Base-by-base conservation (phyloP, 2,113 vertebrate species). In the Rhombomys opimus region DNA sequence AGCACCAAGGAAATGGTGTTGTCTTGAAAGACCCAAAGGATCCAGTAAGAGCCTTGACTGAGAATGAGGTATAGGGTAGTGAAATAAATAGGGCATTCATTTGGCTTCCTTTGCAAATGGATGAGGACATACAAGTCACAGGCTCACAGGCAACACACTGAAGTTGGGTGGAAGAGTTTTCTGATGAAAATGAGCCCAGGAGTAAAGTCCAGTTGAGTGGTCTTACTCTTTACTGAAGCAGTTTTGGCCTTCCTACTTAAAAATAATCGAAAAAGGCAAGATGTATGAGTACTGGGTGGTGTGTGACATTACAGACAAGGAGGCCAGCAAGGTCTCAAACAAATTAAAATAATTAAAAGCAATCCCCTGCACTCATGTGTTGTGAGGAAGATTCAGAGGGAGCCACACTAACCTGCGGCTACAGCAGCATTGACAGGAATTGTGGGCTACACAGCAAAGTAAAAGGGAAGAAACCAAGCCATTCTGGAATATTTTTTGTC, bases 401-500 rank as follows among this genome's bases (percentile, higher is more conserved):
- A 41, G 8, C 18, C 59, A 46, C 59, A 52, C 13, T 41, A 3
- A 59, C 14, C 65, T 61, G 12, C 1, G 54, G 30, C 78, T 68
- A 35, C 7, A 30, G 27, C 54, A 68, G 75, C 15, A 59, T 1
- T 68, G 22, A 87, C 10, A 80, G 35, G 17, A 81, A 76, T 77
- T 72, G 41, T 90, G 59, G 57, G 68, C 11, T 38, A 1, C 1
- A 73, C 50, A 5, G 82, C 27, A 23, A 84, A 90, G 15, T 54
- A 80, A 72, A 84, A 7, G 52, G 70, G 50, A 78, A 2, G 2
- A 32, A 88, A 38, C 6, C 32, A 23, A 38, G 4, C 32, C 22
- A 54, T 38, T 32, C 12, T 30, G 7, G 57, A 75, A 80, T 85
- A 67, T 41, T 89, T 89, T 95, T 93, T 65, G 25, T 50, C 41